phyloP scores from a whole-genome alignment of 2,888 invertebrate genomes.

The Spodoptera littoralis region DNA sequence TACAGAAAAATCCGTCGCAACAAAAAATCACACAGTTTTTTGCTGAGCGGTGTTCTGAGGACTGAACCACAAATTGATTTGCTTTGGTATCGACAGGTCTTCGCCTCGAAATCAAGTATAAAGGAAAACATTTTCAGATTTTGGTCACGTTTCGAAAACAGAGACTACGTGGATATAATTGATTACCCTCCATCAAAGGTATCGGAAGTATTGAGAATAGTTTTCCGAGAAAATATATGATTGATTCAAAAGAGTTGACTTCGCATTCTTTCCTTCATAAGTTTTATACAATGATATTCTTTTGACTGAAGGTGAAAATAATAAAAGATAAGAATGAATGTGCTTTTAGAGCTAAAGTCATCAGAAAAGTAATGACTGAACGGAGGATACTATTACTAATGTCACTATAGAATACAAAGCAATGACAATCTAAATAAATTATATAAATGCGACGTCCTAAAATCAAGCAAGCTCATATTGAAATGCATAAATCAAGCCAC shows the following conservation, averaged over 20 bases:
- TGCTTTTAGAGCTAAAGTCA: too few relatives aligned
- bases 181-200: too few relatives aligned
- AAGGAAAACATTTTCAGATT: constrained; percentile 14
- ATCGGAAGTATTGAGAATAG: too few relatives aligned
- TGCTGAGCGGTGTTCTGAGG: constrained; percentile 23
- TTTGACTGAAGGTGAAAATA: too few relatives aligned
- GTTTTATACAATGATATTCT: too few relatives aligned
- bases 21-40: constrained; percentile 14
- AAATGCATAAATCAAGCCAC: constrained; percentile 40
- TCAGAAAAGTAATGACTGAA: too few relatives aligned
- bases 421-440: neutral
- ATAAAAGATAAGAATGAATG: too few relatives aligned
- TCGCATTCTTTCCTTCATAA: too few relatives aligned
- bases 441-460: neutral
- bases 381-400: too few relatives aligned
- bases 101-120: constrained; percentile 8
- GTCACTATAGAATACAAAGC: too few relatives aligned
- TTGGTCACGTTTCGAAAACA: neutral
- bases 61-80: constrained; percentile 26
- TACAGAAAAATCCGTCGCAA: constrained; percentile 18
- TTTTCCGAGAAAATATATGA: too few relatives aligned
- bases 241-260: too few relatives aligned
- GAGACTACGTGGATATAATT: constrained; percentile 4
- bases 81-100: constrained; percentile 6
- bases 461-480: constrained; percentile 18